Evolutionary conservation across 2,797 vertebrate genomes (phyloP).

Genomic region (Taeniopygia guttata): DNA sequence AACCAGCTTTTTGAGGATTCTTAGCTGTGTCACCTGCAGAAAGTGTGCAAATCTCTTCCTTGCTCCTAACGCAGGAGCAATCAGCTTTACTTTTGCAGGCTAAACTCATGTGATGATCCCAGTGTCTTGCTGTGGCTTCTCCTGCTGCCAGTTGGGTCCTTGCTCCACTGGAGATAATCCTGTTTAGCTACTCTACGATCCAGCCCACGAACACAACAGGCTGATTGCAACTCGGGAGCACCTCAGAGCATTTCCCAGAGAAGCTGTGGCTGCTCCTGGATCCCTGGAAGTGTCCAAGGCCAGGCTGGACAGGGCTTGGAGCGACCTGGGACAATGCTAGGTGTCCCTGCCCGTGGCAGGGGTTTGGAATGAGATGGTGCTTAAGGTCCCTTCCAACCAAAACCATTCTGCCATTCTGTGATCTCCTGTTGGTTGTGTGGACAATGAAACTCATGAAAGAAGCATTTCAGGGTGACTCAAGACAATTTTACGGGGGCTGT

Average conservation of each 20-base stretch:
- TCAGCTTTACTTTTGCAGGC: neutral
- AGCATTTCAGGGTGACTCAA: neutral
- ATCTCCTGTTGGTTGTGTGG: neutral
- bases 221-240: neutral
- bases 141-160: slow-evolving; percentile 20
- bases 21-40: slow-evolving; percentile 33
- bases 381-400: neutral
- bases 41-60: neutral
- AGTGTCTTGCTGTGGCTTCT: neutral
- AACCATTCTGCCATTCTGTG: neutral
- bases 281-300: neutral
- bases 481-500: fast-evolving
- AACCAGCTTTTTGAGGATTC: neutral
- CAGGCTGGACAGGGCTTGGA: fast-evolving
- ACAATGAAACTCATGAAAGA: neutral
- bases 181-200: neutral
- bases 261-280: neutral
- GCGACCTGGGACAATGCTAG: neutral
- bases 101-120: neutral
- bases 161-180: slow-evolving; percentile 46
- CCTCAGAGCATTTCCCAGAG: neutral
- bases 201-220: neutral
- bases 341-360: neutral
- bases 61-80: neutral
- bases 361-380: neutral